Evolutionary conservation across 2,113 vertebrate species (phyloP).

Genomic region (Eolophus roseicapilla): DNA sequence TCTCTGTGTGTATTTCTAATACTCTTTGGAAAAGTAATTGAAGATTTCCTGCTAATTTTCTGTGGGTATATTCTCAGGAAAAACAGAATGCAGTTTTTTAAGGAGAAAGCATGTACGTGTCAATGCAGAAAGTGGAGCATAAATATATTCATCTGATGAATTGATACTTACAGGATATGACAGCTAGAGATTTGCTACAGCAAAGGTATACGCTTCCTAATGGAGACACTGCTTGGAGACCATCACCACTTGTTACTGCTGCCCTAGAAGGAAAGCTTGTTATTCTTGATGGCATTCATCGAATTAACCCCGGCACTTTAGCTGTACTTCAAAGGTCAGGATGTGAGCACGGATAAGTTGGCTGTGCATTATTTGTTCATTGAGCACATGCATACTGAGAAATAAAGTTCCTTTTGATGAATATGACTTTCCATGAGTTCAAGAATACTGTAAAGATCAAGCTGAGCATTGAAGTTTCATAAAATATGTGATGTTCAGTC

Average conservation of each 20-base stretch:
- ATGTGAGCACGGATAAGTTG: not conserved
- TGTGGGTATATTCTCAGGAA: not conserved
- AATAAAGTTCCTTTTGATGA: not conserved
- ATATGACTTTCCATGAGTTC: not conserved
- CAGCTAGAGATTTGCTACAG: slow-evolving; percentile 91
- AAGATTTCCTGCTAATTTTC: not conserved
- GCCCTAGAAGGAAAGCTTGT: slow-evolving; percentile 91
- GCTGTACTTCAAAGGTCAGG: slow-evolving; percentile 91
- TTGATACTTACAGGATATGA: slow-evolving; percentile 87
- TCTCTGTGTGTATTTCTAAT: not conserved
- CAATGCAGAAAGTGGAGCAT: not conserved
- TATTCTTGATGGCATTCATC: slow-evolving; percentile 91
- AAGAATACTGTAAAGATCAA: not conserved
- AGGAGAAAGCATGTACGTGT: not conserved
- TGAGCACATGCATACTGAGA: not conserved
- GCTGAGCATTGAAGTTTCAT: not conserved
- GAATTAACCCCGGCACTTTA: slow-evolving; percentile 90
- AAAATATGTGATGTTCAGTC: not conserved
- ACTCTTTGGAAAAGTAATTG: not conserved
- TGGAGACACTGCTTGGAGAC: slow-evolving; percentile 95
- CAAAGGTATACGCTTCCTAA: slow-evolving; percentile 93
- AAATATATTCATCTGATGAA: not conserved
- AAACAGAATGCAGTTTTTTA: not conserved
- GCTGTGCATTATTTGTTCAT: fast-evolving
- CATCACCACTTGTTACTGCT: slow-evolving; percentile 87